Base-by-base conservation (phyloP, 1,140 invertebrate genomes). In the Pseudomyrmex sp. region DNA sequence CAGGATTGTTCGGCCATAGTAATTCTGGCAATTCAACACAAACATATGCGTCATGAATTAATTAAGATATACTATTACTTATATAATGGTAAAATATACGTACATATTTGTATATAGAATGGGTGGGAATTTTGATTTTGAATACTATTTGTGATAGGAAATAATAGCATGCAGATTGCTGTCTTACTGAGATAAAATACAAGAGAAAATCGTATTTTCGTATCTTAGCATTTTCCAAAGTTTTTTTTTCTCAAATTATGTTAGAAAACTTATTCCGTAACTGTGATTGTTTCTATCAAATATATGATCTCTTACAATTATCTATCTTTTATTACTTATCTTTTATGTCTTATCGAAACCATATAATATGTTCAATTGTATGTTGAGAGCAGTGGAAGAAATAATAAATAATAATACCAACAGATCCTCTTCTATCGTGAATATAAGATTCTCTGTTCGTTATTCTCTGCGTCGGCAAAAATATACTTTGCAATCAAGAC, bases 71-170 rank as follows among this genome's bases (percentile, higher is more conserved):
- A 72, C 18, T 56, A 72, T 35, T 35, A 35, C 35, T 35, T n/a
- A 8, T 35, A 44, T 26, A 13, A 10, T 48, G 44, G 8, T 70
- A 35, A 59, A 70, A 23, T 4, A 70, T 80, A 79, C 63, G 26
- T n/a, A 58, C 15, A 79, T 15, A 70, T 58, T 79, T 79, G 54
- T 59, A 59, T 20, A 80, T 70, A 80, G 12, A 61, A 61, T 0
- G 15, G 12, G 20, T 5, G 23, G n/a, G 44, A n/a, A 80, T 15
- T 77, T 77, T 46, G 35, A 59, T 48, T n/a, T 80, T 20, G n/a
- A 70, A 70, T 59, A 80, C 2, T 18, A n/a, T 80, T 80, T 59
- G 66, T 70, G 54, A 79, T 58, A 66, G 61, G n/a, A 2, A 63
- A 63, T 66, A 68, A 15, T 68, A 76, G 10, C 46, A 13, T n/a